These are phyloP conservation scores for Sebastes cheni DNA, from an alignment of 2,797 vertebrate species.

Conservation along the genomic window DNA sequence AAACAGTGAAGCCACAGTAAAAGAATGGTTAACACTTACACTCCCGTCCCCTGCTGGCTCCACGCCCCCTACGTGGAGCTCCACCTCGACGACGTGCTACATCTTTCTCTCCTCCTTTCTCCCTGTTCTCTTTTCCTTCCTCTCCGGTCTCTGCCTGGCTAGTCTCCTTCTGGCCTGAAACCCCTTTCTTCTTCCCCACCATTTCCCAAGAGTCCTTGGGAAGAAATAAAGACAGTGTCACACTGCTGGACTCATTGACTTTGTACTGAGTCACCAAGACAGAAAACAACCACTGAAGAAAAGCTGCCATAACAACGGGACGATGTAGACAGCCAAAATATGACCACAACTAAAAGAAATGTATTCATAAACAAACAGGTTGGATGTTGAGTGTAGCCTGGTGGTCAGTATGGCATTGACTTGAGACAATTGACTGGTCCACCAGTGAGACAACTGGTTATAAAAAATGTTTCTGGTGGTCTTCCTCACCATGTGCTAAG, in stretches of 20 bases:
- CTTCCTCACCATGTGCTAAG: not conserved
- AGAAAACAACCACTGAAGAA: not conserved
- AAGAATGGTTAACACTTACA: constrained; percentile 82
- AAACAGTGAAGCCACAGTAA: not conserved
- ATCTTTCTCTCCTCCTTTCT: constrained; percentile 90
- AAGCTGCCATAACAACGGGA: not conserved
- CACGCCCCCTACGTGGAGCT: constrained; percentile 88
- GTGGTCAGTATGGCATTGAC: not conserved
- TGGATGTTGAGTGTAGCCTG: not conserved
- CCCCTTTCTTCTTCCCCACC: constrained; percentile 98
- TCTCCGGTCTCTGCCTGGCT: constrained; percentile 90
- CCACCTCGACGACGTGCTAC: constrained; percentile 92
- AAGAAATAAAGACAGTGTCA: constrained; percentile 21
- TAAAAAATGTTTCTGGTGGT: not conserved
- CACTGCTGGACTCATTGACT: not conserved
- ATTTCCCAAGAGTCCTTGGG: constrained; percentile 98
- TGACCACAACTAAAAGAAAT: not conserved
- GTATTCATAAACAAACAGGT: not conserved
- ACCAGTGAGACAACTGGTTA: not conserved
- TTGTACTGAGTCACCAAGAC: not conserved
- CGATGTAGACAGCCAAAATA: not conserved
- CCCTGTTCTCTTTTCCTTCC: constrained; percentile 95
- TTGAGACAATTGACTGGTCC: not conserved
- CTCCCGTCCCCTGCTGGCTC: constrained; percentile 93
- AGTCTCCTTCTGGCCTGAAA: constrained; percentile 95